A percentile compares a stretch with the other conserved stretches of the same genome.
phyloP scores from a whole-genome alignment of 2,888 invertebrate species.

The Ennomos fuscantarius region DNA sequence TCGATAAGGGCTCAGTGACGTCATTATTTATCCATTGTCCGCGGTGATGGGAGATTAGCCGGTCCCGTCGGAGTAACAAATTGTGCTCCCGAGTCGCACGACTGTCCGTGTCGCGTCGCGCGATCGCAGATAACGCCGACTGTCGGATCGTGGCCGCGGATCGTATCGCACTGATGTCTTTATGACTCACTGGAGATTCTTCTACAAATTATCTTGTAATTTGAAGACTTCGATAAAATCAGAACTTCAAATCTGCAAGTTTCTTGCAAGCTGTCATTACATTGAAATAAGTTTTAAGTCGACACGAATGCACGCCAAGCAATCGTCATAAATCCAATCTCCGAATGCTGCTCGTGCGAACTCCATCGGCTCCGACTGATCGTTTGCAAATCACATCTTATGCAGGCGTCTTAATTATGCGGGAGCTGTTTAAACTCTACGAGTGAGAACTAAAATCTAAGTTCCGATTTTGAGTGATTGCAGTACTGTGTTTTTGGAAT shows the following conservation, averaged over 20 bases:
- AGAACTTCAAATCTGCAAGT: too few species aligned
- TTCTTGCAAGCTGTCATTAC: too few species aligned
- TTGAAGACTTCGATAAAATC: too few species aligned
- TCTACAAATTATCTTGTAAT: conserved; percentile 3
- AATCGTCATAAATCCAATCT: too few species aligned
- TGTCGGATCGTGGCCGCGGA: conserved; percentile 10
- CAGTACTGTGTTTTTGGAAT: too few species aligned
- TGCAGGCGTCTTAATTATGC: conserved; percentile 24
- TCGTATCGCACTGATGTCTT: conserved; percentile 13
- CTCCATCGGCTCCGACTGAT: conserved; percentile 5
- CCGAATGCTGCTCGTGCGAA: background rate
- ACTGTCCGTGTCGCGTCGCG: background rate
- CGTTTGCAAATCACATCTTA: conserved; percentile 33
- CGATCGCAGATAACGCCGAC: conserved; percentile 7
- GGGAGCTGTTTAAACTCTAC: conserved; percentile 3
- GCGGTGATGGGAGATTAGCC: conserved; percentile 17
- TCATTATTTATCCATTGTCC: conserved; percentile 22
- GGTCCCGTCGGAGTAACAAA: conserved; percentile 19
- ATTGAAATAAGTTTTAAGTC: too few species aligned
- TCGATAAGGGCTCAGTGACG: conserved; percentile 10
- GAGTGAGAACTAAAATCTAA: background rate
- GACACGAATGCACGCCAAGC: too few species aligned
- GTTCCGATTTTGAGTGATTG: too few species aligned
- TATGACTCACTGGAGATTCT: conserved; percentile 4
- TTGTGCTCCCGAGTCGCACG: background rate